These are phyloP conservation scores for Apoderus coryli DNA, from an alignment of 2,888 invertebrate genomes.

Conservation along the genomic window DNA sequence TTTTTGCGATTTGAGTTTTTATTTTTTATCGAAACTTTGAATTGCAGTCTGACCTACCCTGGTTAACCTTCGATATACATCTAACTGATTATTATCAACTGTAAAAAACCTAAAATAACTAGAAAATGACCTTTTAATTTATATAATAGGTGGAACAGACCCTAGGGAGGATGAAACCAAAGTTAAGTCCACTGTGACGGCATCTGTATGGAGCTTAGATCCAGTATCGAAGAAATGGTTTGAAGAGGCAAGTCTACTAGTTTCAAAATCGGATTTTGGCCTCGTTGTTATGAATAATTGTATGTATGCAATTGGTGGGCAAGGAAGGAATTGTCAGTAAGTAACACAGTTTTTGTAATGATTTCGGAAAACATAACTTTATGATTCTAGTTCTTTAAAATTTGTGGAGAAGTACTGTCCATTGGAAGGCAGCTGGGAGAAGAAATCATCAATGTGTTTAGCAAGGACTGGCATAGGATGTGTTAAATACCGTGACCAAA, in stretches of 20 bases:
- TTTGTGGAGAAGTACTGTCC: conserved; percentile 47
- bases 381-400: conserved; percentile 15
- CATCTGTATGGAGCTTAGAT: conserved; percentile 56
- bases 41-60: too few relatives aligned
- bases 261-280: conserved; percentile 53
- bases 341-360: too few relatives aligned
- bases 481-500: conserved; percentile 44
- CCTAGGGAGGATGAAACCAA: conserved; percentile 46
- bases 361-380: too few relatives aligned
- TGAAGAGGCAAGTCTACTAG: conserved; percentile 43
- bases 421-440: conserved; percentile 40
- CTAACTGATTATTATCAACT: too few relatives aligned
- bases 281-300: conserved; percentile 48
- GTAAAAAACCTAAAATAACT: too few relatives aligned
- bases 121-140: too few relatives aligned
- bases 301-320: conserved; percentile 59
- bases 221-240: conserved; percentile 48
- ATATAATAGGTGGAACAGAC: conserved; percentile 46
- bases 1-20: too few relatives aligned
- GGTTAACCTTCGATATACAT: too few relatives aligned
- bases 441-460: conserved; percentile 41
- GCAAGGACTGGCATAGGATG: conserved; percentile 48
- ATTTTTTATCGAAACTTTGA: too few relatives aligned
- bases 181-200: conserved; percentile 42
- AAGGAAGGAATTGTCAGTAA: conserved; percentile 31